These are phyloP conservation scores for Amphiduros pacificus DNA, from an alignment of 2,888 invertebrate species.

Conservation along the genomic window DNA sequence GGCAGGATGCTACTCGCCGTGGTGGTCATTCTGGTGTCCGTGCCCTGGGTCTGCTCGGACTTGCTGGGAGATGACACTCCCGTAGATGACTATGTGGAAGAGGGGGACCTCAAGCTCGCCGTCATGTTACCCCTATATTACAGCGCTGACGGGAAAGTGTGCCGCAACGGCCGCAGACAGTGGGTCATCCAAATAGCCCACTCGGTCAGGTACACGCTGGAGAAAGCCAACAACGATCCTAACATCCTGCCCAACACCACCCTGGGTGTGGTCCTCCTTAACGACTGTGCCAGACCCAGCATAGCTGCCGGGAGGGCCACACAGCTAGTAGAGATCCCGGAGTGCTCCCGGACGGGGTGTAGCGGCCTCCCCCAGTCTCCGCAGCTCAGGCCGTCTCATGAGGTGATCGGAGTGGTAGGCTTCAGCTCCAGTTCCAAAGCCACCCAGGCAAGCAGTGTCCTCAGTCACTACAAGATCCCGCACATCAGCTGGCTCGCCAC, in stretches of 20 bases:
- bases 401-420: constrained; percentile 32
- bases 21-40: no score
- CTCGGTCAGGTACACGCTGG: background rate
- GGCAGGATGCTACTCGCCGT: no score
- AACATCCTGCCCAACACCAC: constrained; percentile 26
- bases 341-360: no score
- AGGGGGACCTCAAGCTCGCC: background rate
- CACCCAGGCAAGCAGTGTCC: constrained; percentile 28
- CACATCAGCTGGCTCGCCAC: constrained; percentile 33
- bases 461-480: constrained; percentile 29
- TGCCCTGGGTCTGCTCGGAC: no score
- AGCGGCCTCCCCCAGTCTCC: no score
- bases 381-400: background rate
- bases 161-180: no score
- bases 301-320: constrained; percentile 31
- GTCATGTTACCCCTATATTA: background rate
- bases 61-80: no score
- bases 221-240: constrained; percentile 3
- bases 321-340: no score
- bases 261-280: constrained; percentile 35
- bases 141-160: no score
- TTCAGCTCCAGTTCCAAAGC: constrained; percentile 31
- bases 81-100: constrained; percentile 2
- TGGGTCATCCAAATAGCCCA: no score
- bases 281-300: constrained; percentile 36